These are phyloP conservation scores for Operophtera brumata DNA, from an alignment of 2,888 invertebrate genomes.

Conservation along the genomic window DNA sequence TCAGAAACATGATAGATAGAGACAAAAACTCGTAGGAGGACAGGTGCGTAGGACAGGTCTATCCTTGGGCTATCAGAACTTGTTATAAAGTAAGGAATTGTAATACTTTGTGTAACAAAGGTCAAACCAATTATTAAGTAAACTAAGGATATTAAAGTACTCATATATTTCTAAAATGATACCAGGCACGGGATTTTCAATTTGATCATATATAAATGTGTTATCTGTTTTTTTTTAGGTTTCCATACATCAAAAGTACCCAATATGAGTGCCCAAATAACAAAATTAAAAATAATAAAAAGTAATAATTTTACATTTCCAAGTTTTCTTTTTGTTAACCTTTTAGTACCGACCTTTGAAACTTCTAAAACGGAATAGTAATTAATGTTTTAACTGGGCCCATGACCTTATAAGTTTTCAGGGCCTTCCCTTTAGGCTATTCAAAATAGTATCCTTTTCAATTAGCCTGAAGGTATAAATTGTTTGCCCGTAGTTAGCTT, in stretches of 20 bases:
- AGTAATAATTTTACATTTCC: background rate
- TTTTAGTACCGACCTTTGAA: background rate
- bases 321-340: background rate
- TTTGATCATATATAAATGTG: too few relatives aligned
- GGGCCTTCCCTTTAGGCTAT: background rate
- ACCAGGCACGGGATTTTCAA: too few relatives aligned
- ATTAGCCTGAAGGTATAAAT: background rate
- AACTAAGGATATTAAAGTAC: too few relatives aligned
- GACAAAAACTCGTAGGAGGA: constrained; percentile 49
- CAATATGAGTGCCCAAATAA: background rate
- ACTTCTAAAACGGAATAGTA: background rate
- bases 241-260: too few relatives aligned
- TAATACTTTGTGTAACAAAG: constrained; percentile 8
- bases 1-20: constrained; percentile 30
- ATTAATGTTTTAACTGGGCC: background rate
- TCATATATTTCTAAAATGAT: too few relatives aligned
- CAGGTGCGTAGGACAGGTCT: constrained; percentile 41
- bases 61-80: constrained; percentile 27
- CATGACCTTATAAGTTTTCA: background rate
- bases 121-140: constrained; percentile 8
- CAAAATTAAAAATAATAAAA: background rate
- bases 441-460: constrained; percentile 6
- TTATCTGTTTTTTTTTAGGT: too few relatives aligned
- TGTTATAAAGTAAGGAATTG: constrained; percentile 18
- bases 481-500: background rate